These are phyloP conservation scores for Molorchus minor DNA, from an alignment of 2,888 invertebrate species.

Conservation along the genomic window DNA sequence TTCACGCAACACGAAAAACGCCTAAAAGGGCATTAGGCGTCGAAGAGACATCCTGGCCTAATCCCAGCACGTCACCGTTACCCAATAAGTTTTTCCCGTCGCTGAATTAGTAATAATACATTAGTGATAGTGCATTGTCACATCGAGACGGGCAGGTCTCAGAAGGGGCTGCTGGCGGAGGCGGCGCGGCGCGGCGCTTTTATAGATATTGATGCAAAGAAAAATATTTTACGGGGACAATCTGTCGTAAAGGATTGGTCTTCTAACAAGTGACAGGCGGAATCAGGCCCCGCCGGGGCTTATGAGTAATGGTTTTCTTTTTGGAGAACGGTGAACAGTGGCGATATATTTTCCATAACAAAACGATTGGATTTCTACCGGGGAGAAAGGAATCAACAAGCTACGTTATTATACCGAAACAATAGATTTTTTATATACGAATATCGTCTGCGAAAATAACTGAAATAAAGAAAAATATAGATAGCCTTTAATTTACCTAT, in stretches of 20 bases:
- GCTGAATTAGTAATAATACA: constrained; percentile 52
- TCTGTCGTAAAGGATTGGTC: constrained; percentile 62
- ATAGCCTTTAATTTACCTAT: too few relatives aligned
- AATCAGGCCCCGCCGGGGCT: constrained; percentile 55
- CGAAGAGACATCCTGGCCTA: constrained; percentile 9
- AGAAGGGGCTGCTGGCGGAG: constrained; percentile 30
- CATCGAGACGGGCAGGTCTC: constrained; percentile 40
- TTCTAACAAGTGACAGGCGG: constrained; percentile 61
- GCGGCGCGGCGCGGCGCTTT: constrained; percentile 42
- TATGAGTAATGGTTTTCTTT: constrained; percentile 61
- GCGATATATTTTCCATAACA: too few relatives aligned
- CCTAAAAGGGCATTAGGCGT: constrained; percentile 11
- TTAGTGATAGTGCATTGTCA: constrained; percentile 52
- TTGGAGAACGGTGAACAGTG: constrained; percentile 12
- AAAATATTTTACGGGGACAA: constrained; percentile 59
- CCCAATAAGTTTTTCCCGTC: constrained; percentile 18
- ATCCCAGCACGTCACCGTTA: constrained; percentile 14
- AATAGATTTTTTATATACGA: too few relatives aligned
- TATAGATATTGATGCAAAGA: constrained; percentile 53
- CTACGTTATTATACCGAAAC: too few relatives aligned
- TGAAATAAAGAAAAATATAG: too few relatives aligned
- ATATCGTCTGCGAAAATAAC: too few relatives aligned
- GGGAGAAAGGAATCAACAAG: too few relatives aligned
- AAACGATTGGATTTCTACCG: too few relatives aligned
- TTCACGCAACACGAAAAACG: constrained; percentile 10